phyloP scores from a whole-genome alignment of 1,140 invertebrate species.

The Armadillidium nasatum region DNA sequence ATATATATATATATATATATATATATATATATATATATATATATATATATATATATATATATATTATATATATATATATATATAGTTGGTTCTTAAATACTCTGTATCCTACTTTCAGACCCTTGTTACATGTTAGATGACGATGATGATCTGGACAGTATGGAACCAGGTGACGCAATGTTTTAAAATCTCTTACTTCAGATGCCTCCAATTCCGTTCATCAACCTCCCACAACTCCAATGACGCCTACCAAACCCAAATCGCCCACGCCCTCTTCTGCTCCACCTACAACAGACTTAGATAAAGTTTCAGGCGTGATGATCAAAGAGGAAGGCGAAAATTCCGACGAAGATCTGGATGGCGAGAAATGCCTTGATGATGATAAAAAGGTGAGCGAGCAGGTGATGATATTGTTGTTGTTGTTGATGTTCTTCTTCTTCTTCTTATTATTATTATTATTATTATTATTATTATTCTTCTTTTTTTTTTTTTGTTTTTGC shows the following conservation, averaged over 20 bases:
- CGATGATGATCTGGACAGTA: neutral
- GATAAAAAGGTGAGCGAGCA: slow-evolving; percentile 39
- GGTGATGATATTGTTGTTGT: no score
- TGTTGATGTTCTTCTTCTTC: no score
- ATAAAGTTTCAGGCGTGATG: slow-evolving; percentile 46
- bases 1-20: no score
- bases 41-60: no score
- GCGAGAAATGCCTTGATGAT: slow-evolving; percentile 35
- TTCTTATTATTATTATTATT: no score
- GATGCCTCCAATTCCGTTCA: neutral
- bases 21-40: no score
- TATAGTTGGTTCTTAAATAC: no score
- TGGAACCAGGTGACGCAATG: neutral
- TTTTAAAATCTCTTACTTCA: neutral
- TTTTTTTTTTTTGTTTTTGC: no score
- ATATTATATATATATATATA: no score
- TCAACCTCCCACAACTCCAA: slow-evolving; percentile 27
- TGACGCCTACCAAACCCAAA: slow-evolving; percentile 36
- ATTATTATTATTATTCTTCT: no score
- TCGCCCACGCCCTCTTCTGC: slow-evolving; percentile 37
- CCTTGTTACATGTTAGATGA: neutral
- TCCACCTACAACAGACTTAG: slow-evolving; percentile 37
- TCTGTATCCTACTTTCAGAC: no score
- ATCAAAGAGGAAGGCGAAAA: slow-evolving; percentile 47
- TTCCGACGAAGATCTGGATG: slow-evolving; percentile 45